Percentiles rank a stretch among this genome's conserved stretches.
These are phyloP conservation scores for Poecilia picta DNA, from an alignment of 2,797 vertebrate species.

Conservation along the genomic window DNA sequence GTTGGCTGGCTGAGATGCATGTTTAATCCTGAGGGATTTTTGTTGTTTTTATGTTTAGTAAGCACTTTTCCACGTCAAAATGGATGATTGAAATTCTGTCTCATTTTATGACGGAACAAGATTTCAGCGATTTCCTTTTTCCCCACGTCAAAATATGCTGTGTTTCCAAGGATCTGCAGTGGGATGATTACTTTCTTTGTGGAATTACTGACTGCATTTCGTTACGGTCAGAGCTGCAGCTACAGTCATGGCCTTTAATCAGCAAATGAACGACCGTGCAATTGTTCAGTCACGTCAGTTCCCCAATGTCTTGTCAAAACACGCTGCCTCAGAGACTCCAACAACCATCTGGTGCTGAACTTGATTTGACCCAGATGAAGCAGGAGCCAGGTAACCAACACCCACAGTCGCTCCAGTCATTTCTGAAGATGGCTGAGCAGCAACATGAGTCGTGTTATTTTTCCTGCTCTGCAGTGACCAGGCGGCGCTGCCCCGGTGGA, in stretches of 20 bases:
- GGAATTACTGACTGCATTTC: not conserved
- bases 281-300: slow-evolving; percentile 53
- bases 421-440: slow-evolving; percentile 61
- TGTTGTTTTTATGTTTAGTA: slow-evolving; percentile 40
- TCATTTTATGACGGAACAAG: slow-evolving; percentile 25
- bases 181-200: slow-evolving; percentile 24
- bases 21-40: slow-evolving; percentile 34
- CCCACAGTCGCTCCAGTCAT: slow-evolving; percentile 62
- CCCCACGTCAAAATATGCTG: not conserved
- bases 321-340: slow-evolving; percentile 51
- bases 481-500: slow-evolving; percentile 48
- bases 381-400: slow-evolving; percentile 68
- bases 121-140: not conserved
- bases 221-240: slow-evolving; percentile 6
- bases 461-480: slow-evolving; percentile 48
- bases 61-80: slow-evolving; percentile 43
- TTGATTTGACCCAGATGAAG: slow-evolving; percentile 73
- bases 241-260: slow-evolving; percentile 33
- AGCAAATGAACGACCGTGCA: slow-evolving; percentile 45
- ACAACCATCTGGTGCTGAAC: slow-evolving; percentile 73
- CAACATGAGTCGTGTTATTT: slow-evolving; percentile 61
- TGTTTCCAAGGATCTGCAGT: not conserved
- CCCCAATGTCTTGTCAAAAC: slow-evolving; percentile 65
- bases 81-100: slow-evolving; percentile 21
- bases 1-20: slow-evolving; percentile 13